A percentile compares a stretch with the other conserved stretches of the same genome.
Conservation (phyloP, 2,113 vertebrate species). For the Phocoena phocoena region DNA sequence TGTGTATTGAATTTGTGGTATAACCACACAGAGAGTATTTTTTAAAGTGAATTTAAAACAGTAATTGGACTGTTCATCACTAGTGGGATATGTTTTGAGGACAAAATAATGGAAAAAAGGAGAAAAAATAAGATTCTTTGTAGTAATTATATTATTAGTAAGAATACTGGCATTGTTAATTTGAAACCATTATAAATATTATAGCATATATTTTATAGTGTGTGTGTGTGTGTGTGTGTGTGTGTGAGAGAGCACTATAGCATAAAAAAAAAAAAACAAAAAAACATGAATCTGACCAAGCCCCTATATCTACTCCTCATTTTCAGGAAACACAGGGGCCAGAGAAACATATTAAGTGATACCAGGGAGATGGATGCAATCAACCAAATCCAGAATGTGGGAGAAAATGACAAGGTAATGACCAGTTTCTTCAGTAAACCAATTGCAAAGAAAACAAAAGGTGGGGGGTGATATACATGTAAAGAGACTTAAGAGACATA, state of each 20-base stretch:
- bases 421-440: background rate
- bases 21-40: background rate
- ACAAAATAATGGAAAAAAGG: background rate
- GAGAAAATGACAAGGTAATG: background rate
- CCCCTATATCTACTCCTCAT: background rate
- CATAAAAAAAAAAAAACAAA: background rate
- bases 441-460: background rate
- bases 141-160: background rate
- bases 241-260: background rate
- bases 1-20: background rate
- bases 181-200: background rate
- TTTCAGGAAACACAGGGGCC: background rate
- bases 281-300: background rate
- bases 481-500: background rate
- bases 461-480: background rate
- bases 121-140: background rate
- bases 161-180: background rate
- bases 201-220: background rate
- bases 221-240: background rate
- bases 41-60: background rate
- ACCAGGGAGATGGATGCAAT: background rate
- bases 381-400: background rate
- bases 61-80: background rate
- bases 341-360: background rate
- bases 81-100: background rate